These are phyloP conservation scores for Babylonia areolata DNA, from an alignment of 1,140 invertebrate genomes.

Conservation along the genomic window DNA sequence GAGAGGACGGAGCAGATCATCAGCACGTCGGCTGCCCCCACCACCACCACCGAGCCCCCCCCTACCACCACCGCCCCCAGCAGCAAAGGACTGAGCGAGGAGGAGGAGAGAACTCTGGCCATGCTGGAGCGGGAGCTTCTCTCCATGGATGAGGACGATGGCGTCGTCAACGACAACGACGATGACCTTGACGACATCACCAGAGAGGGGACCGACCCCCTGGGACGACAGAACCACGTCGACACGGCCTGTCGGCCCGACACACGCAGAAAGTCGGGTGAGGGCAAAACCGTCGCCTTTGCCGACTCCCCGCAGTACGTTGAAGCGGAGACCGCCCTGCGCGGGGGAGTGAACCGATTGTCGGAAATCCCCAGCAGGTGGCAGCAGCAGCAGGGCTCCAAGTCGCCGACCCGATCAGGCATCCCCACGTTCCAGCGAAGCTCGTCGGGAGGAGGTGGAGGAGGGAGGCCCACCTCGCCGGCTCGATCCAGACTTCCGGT, in stretches of 20 bases:
- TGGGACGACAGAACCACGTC: neutral
- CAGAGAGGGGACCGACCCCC: neutral
- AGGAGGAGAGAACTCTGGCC: slow-evolving; percentile 11
- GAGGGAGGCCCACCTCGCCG: neutral
- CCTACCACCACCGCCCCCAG: neutral
- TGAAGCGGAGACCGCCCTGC: neutral
- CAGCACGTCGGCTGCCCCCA: no score
- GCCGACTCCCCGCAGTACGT: neutral
- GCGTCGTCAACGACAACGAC: neutral
- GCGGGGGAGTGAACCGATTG: neutral
- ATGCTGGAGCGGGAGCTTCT: slow-evolving; percentile 18
- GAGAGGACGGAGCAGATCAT: no score
- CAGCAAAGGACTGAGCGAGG: slow-evolving; percentile 7
- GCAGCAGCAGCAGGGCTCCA: neutral
- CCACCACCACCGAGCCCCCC: no score
- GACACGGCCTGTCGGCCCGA: neutral
- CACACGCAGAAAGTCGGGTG: neutral
- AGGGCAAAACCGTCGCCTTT: neutral
- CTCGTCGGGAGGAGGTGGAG: neutral
- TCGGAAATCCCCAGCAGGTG: neutral
- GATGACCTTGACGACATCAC: neutral
- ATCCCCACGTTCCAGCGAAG: slow-evolving; percentile 17
- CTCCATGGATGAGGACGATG: neutral
- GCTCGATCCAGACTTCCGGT: neutral
- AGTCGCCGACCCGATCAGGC: slow-evolving; percentile 1